Evolutionary conservation across 2,888 invertebrate species (phyloP), one percentile per base, ranked within the genome.

Genomic region (Cecidostiba fungosa): DNA sequence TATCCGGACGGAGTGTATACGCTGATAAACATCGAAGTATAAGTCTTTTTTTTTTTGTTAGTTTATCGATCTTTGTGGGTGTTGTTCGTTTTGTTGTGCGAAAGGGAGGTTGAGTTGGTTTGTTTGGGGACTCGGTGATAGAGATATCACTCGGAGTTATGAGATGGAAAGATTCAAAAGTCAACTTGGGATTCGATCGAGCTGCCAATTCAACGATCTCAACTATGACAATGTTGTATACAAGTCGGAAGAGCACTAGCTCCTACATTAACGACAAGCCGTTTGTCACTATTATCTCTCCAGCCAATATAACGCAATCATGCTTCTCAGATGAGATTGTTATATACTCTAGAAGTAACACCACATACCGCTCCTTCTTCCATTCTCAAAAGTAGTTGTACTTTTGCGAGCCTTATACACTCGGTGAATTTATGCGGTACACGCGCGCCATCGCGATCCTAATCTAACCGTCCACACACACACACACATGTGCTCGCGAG

Each of bases 1-100:
- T 77, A 62, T 43, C 78, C 78, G 36, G 72, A 72, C 66, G 26
- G 59, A 73, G 78, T 59, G 54, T 59, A 59, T 29, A 59, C 43
- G 36, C 69, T 66, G 83, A 77, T 78, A 73, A 84, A 59, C 54
- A 72, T 73, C 72, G 26, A 47, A 73, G 59, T 54, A 29, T n/a
- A 36, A 2, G 23, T 29, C 76, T 16, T 54, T 59, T 66, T 72
- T 66, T n/a, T 6, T n/a, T n/a, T n/a, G n/a, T n/a, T n/a, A n/a
- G 47, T 29, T 36, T 26, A 23, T 54, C n/a, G 54, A 12, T 6
- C 76, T 47, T 3, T 69, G 82, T 54, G 19, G 66, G 5, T 69
- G 82, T 59, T 72, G 26, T 80, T 50, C 47, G 26, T 47, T 32
- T n/a, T 8, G 10, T 26, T 39, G 29, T 32, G 23, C 26, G 62